Evolutionary conservation across 1,140 invertebrate species (phyloP).

Genomic region (Drosophila sulfurigaster): DNA sequence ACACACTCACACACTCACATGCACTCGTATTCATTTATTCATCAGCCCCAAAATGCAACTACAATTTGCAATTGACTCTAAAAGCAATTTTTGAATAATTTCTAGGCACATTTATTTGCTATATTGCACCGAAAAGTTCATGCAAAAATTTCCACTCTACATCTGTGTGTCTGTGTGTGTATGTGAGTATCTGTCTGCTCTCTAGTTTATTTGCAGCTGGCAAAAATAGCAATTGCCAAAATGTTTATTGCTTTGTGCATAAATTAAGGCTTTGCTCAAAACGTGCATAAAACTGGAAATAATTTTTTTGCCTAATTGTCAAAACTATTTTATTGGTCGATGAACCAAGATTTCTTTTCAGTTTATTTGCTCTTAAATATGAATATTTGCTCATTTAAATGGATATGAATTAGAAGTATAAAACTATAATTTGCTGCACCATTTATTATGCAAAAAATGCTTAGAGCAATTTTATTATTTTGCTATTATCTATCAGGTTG

Average conservation of each 20-base stretch:
- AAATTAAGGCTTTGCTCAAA: background rate
- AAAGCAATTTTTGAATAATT: slow-evolving; percentile 11
- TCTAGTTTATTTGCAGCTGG: background rate
- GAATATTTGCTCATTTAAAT: too few relatives aligned
- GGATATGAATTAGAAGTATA: too few relatives aligned
- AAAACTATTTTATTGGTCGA: too few relatives aligned
- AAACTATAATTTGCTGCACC: too few relatives aligned
- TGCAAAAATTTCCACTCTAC: background rate
- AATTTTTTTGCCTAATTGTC: too few relatives aligned
- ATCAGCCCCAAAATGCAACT: background rate
- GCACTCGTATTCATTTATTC: slow-evolving; percentile 1
- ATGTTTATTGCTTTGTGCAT: slow-evolving; percentile 5
- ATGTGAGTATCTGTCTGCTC: background rate
- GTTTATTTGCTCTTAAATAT: too few relatives aligned
- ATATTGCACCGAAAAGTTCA: background rate
- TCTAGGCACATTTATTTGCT: background rate
- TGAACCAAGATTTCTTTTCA: too few relatives aligned
- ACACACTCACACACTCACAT: slow-evolving; percentile 2
- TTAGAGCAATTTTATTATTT: too few relatives aligned
- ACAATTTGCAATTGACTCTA: slow-evolving; percentile 8
- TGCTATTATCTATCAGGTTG: too few relatives aligned
- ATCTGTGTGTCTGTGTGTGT: too few relatives aligned
- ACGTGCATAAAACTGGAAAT: too few relatives aligned
- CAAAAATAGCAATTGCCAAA: background rate
- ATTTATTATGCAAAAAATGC: too few relatives aligned